Conservation (phyloP, 2,113 vertebrate species). For the Aix galericulata region DNA sequence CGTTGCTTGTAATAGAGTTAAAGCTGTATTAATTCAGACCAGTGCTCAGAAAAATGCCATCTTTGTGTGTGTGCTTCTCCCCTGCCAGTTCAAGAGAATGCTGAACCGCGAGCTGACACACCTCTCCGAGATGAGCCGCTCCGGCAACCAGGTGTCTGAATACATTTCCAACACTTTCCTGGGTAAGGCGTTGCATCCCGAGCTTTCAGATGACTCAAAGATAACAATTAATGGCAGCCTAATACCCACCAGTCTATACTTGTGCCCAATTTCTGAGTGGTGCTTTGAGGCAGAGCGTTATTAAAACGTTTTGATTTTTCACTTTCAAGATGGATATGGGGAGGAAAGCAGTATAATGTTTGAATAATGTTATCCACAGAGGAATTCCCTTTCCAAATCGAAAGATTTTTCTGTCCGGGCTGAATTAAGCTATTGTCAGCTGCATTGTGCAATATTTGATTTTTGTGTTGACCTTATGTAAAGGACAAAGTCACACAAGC, state of each 20-base stretch:
- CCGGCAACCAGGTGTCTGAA: slow-evolving; percentile 98
- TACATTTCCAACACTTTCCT: slow-evolving; percentile 99
- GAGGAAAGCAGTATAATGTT: background rate
- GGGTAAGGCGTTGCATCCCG: slow-evolving; percentile 79
- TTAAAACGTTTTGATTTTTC: background rate
- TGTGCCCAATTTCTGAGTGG: background rate
- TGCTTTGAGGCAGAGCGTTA: background rate
- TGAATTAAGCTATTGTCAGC: background rate
- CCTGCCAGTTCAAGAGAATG: slow-evolving; percentile 96
- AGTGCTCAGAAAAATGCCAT: background rate
- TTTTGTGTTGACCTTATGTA: background rate
- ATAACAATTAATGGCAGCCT: background rate
- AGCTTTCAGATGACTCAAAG: background rate
- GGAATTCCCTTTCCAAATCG: background rate
- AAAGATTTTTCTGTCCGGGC: background rate
- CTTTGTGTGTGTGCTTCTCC: slow-evolving; percentile 26
- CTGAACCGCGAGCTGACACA: slow-evolving; percentile 96
- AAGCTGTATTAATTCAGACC: background rate
- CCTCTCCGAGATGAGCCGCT: slow-evolving; percentile 98
- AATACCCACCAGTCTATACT: background rate
- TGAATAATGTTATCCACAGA: background rate
- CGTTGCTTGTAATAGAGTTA: background rate
- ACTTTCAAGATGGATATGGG: background rate
- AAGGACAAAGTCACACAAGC: slow-evolving; percentile 32
- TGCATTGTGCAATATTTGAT: background rate